Base-by-base conservation (phyloP, 2,888 invertebrate species). In the Maniola hyperantus region DNA sequence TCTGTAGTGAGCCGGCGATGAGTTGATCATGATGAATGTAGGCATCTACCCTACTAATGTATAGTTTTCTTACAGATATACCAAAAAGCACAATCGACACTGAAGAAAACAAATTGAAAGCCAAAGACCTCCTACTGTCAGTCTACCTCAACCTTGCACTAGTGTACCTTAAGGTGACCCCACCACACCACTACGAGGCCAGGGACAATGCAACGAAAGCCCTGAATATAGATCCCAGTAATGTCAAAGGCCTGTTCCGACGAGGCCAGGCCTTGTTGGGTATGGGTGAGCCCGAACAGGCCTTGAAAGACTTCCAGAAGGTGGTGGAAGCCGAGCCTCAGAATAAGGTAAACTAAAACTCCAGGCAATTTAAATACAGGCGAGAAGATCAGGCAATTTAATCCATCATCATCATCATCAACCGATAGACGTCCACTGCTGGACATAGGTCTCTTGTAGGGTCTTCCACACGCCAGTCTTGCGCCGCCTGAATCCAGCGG, bases 181-280 rank as follows among this genome's bases (percentile, higher is more conserved):
- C 96, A 5, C 85, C 93, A n/a, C 89, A 93, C 71, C 84, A 93
- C 74, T 91, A 94, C 53, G 95, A 96, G 74, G 97, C 96, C 1
- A 95, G 94, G 76, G 94, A 95, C 59, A 92, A 95, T 57, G 97
- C 98, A 54, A 94, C 95, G 55, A 95, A 95, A 75, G 98, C 96
- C 0, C 86, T 99, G 5, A 94, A 94, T 65, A 75, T 96, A 0
- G 96, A 97, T 77, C 85, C 94, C 0, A 92, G 93, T 33, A 98
- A 96, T 83, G 96, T 97, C 11, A 99, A 99, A 87, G 99, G 97
- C 0, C 89, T 97, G 36, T 99, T 98, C 87, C 93, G 99, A 74
- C 92, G 97, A 73, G 99, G 98, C 0, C 96, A 96, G 91, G 97
- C 98, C 0, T 88, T 95, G 72, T 82, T 97, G 61, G 94, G 93